Base-by-base conservation (phyloP, 2,797 vertebrate genomes). In the Buceros bicornis region DNA sequence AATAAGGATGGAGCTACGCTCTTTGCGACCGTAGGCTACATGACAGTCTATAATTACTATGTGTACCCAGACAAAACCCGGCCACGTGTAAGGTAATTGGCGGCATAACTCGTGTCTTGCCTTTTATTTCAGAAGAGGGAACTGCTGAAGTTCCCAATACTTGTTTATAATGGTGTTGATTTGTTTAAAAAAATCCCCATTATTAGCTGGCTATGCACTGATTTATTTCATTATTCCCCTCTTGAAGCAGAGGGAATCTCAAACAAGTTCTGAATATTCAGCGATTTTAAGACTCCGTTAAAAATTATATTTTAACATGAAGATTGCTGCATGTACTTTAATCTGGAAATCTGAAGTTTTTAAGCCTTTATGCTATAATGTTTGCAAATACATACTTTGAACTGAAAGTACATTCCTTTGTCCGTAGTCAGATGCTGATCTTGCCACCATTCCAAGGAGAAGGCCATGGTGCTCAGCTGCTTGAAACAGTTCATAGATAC, bases 31-130 rank as follows among this genome's bases (percentile, higher is more conserved):
- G 99, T 99, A 98, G 99, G 99, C 99, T 99, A 99, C 99, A 99
- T 99, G 99, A 99, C 99, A 99, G 99, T 99, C 99, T 99, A 99
- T 99, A 99, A 99, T 99, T 99, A 99, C 99, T 99, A 99, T 98
- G 99, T 99, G 98, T 99, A 99, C 98, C 99, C 99, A 99, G 99
- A 99, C 99, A 99, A 99, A 99, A 99, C 99, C 98, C 98, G 99
- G 99, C 99, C 99, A 99, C 99, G 99, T 99, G 99, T 99, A 99
- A 99, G 99, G 99, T 99, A 99, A 99, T 99, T 99, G 99, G 99
- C 87, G 97, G 98, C 97, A 97, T 98, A 99, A 99, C 99, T 99
- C 98, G 99, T 99, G 99, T 99, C 99, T 98, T 98, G 98, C 99
- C 98, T 98, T 99, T 98, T 98, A 99, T 99, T 99, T 99, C 96